These are phyloP conservation scores for Chascanopsetta lugubris DNA, from an alignment of 2,113 vertebrate genomes.

Conservation along the genomic window DNA sequence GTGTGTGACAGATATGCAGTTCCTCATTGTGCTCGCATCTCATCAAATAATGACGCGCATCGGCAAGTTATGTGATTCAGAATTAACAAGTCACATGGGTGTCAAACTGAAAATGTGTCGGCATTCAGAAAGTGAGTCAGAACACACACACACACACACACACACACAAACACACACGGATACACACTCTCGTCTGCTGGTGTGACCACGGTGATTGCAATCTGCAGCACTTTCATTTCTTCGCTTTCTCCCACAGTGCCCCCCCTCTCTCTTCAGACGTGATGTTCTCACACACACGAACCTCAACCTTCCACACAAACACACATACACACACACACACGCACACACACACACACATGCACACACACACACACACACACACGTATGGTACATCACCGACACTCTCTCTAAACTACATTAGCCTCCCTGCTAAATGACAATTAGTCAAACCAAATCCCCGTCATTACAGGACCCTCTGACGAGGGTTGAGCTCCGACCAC, in stretches of 20 bases:
- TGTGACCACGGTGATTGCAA: conserved; percentile 41
- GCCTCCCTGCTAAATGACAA: conserved; percentile 66
- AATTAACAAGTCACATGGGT: conserved; percentile 61
- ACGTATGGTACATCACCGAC: background rate
- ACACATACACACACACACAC: no score
- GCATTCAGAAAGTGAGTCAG: conserved; percentile 24
- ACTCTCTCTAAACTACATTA: conserved; percentile 40
- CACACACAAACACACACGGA: conserved; percentile 13
- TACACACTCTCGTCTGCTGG: conserved; percentile 17
- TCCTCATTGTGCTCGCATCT: conserved; percentile 37
- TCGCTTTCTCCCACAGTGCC: conserved; percentile 20
- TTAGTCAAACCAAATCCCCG: conserved; percentile 68
- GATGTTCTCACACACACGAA: background rate
- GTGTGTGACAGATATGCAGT: conserved; percentile 24
- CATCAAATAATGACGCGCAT: conserved; percentile 67
- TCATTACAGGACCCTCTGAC: conserved; percentile 67
- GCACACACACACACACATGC: no score
- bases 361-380: conserved; percentile 23
- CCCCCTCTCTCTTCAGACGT: background rate
- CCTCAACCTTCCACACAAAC: conserved; percentile 28
- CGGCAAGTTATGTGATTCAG: conserved; percentile 51
- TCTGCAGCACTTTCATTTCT: conserved; percentile 16
- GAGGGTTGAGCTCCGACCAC: conserved; percentile 64
- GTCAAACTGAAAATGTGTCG: conserved; percentile 51
- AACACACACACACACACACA: conserved; percentile 6